Evolutionary conservation across 1,140 invertebrate genomes (phyloP), one percentile per base, ranked within the genome.

Genomic region (Homarus americanus): DNA sequence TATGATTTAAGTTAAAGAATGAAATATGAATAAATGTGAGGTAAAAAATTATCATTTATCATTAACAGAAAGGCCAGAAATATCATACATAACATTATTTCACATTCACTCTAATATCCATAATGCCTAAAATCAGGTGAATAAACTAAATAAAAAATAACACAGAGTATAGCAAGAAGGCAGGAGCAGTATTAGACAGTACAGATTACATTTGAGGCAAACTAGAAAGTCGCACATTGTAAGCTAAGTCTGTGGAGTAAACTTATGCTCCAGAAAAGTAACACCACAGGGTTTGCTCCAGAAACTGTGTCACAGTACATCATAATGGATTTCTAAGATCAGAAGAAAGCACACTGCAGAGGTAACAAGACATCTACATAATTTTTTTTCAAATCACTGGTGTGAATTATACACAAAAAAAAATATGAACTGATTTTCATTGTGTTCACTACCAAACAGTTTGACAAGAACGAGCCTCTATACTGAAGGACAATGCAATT

Each of bases 331-430:
- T 78, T 49, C 58, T 76, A n/a, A 76, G 73, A 78, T 73, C n/a
- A 82, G 88, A 76, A 73, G 40, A 87, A 87, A 87, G 88, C 88
- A 90, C 88, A n/a, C 88, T 38, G 88, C 69, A 90, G 49, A 89
- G 36, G 87, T 82, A 75, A 82, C 79, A 90, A 90, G 72, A 90
- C 88, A 90, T 83, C 88, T 90, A 90, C 72, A 90, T 82, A 90
- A 58, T 38, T 72, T 80, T 88, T 87, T n/a, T n/a, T n/a, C 87
- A 91, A 58, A 91, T 87, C 86, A 91, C 89, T 91, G 89, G 75
- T 85, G 89, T 91, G 89, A 91, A n/a, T 82, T 91, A 91, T 82
- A 91, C 75, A 72, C 76, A 82, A 86, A 82, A 82, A 91, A n/a
- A 80, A 91, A 84, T 82, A 80, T 90, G 88, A 90, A 90, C 80